Base-by-base conservation (phyloP, 2,888 invertebrate genomes). In the Xanthia icteritia region DNA sequence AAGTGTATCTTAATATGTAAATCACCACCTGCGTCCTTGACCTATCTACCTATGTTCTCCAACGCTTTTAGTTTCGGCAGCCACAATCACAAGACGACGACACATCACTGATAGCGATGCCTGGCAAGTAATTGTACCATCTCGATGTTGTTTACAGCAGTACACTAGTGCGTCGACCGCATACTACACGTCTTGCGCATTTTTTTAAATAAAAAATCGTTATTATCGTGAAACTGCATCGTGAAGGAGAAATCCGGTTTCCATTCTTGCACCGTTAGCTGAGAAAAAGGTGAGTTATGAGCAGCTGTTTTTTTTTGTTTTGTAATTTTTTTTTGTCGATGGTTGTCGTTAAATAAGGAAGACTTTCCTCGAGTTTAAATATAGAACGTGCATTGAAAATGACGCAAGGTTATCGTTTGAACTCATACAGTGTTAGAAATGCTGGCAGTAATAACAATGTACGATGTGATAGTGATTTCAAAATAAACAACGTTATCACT, bases 131-230 rank as follows among this genome's bases (percentile, higher is more conserved):
- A 82, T 79, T 85, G 79, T 79, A 79, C 61, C 82, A 83, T 84
- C 84, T 83, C 77, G 68, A 73, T 85, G 77, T 81, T 86, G 86
- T 82, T 77, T 79, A 86, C 81, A 85, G 73, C 89, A 88, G 88
- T 88, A 45, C 60, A 77, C 81, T 79, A 83, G 85, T 84, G 88
- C 83, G 88, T 73, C 83, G 88, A 80, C 79, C 86, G 85, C 89
- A 77, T 67, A 81, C 86, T 76, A 80, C 88, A 88, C 88, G 88
- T 86, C 79, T 82, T 68, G 76, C 81, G 82, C 68, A n/a, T 76
- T 82, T 84, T 86, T 85, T 82, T 79, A 54, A 61, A 78, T 78
- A 70, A 82, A 86, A 85, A 83, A 79, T 80, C 77, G 68, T 74
- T 68, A 77, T 56, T 79, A 67, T 77, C 85, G 89, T 80, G 86